These are phyloP conservation scores for Xestia xanthographa DNA, from an alignment of 2,888 invertebrate species.

Conservation along the genomic window DNA sequence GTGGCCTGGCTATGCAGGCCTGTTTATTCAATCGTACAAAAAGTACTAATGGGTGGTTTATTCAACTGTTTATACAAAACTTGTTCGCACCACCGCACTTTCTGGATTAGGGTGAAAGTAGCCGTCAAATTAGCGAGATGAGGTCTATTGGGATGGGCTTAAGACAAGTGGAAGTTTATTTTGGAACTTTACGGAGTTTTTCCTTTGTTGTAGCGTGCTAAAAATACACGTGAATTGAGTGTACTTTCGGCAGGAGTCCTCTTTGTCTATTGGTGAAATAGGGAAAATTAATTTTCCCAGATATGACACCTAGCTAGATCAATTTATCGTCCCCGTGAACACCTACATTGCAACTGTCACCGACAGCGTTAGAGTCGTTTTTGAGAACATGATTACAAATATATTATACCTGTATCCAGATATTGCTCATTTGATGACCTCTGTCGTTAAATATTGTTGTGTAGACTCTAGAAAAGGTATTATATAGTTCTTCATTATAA, in stretches of 20 bases:
- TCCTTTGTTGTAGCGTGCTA: constrained; percentile 12
- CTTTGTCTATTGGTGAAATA: background rate
- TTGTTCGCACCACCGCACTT: constrained; percentile 53
- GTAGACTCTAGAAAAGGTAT: too few relatives aligned
- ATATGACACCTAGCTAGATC: background rate
- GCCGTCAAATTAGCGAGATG: constrained; percentile 57
- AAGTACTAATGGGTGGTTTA: constrained; percentile 60
- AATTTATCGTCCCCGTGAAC: background rate
- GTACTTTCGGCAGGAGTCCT: background rate
- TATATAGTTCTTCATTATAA: too few relatives aligned
- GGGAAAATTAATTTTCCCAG: background rate
- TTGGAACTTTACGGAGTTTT: constrained; percentile 37
- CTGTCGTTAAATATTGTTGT: too few relatives aligned
- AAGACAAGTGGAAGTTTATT: constrained; percentile 48
- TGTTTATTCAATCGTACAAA: constrained; percentile 56
- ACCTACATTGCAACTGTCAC: background rate
- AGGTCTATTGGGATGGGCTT: constrained; percentile 34
- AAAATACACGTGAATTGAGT: constrained; percentile 20
- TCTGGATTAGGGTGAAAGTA: constrained; percentile 48
- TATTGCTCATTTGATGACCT: too few relatives aligned
- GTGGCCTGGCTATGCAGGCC: constrained; percentile 30
- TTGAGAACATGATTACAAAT: background rate
- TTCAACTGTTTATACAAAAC: constrained; percentile 60
- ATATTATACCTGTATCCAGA: too few relatives aligned
- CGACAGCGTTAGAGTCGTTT: too few relatives aligned